Percentiles rank a stretch among this genome's conserved stretches.
Evolutionary conservation across 2,797 vertebrate genomes (phyloP).

Genomic region (Malurus splendens): DNA sequence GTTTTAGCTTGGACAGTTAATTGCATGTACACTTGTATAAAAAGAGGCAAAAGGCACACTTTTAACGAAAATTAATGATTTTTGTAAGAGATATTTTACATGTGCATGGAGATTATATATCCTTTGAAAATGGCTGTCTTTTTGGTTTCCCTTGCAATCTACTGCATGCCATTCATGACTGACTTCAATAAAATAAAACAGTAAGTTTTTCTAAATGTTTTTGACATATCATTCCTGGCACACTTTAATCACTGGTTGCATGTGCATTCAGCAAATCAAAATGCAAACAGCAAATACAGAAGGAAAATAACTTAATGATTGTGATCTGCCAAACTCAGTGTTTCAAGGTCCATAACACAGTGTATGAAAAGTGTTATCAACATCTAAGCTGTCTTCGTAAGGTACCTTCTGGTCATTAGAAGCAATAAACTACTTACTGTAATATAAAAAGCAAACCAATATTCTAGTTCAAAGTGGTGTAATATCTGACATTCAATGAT

Average conservation of each 20-base stretch:
- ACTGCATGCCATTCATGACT: slow-evolving; percentile 67
- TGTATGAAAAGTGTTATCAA: slow-evolving; percentile 34
- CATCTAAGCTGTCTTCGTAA: slow-evolving; percentile 48
- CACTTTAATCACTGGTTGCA: slow-evolving; percentile 31
- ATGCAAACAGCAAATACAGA: slow-evolving; percentile 29
- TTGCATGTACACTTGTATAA: slow-evolving; percentile 67
- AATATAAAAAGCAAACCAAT: slow-evolving; percentile 38
- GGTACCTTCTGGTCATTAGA: slow-evolving; percentile 60
- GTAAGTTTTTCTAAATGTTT: slow-evolving; percentile 48
- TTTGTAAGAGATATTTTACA: slow-evolving; percentile 56
- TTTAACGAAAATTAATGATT: slow-evolving; percentile 30
- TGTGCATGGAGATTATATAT: slow-evolving; percentile 51
- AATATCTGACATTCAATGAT: not conserved
- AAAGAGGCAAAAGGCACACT: slow-evolving; percentile 45
- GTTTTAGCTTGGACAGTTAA: slow-evolving; percentile 46
- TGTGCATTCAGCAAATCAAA: slow-evolving; percentile 44
- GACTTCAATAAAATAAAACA: slow-evolving; percentile 40
- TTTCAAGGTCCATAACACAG: slow-evolving; percentile 34
- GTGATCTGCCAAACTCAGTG: slow-evolving; percentile 16
- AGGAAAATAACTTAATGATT: not conserved
- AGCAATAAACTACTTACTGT: slow-evolving; percentile 73
- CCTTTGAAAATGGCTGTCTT: slow-evolving; percentile 42
- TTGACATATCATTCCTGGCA: slow-evolving; percentile 30
- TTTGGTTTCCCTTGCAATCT: slow-evolving; percentile 47
- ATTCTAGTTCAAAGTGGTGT: slow-evolving; percentile 27